Base-by-base conservation (phyloP, 2,888 invertebrate genomes). In the Tetragonisca angustula region DNA sequence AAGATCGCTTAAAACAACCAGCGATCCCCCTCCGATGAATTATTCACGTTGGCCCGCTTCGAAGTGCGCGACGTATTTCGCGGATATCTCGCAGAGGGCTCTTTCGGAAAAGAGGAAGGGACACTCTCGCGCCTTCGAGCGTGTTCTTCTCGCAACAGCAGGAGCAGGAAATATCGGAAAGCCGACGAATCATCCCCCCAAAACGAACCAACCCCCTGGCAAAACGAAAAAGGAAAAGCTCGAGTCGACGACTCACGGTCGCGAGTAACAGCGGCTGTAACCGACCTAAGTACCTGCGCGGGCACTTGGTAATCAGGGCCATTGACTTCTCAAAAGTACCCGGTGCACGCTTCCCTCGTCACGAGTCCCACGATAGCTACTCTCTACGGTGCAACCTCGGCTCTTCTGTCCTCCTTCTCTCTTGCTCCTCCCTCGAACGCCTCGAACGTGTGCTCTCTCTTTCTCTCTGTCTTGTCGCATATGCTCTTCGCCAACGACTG, bases 301-400 rank as follows among this genome's bases (percentile, higher is more conserved):
- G 80, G 76, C 73, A 85, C 87, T 88, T 82, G 68, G 87, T 86
- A 88, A 88, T 88, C 88, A 88, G 88, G 87, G 88, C 87, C 87
- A 88, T 88, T 88, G 88, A 88, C 88, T 88, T 88, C 82, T 85
- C 68, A 71, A 84, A 88, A 88, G 85, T 84, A 82, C 83, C 72
- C 32, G 81, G 70, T 85, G 75, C 79, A 83, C 84, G 84, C 69
- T 76, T 73, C 84, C 74, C 84, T 79, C 76, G 78, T 76, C 84
- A 59, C 84, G 79, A 85, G 79, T 76, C 62, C 67, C 84, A 74
- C 84, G 84, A 83, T 76, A 85, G 79, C 84, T 79, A 79, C 84
- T 79, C 84, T 79, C 72, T 70, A n/a, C 36, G 43, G 59, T 76
- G 54, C 84, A 43, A 72, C 59, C 32, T 32, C 52, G 71, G 69